Evolutionary conservation across 2,797 vertebrate species (phyloP).

Genomic region (Neosilurus mollespiculum): DNA sequence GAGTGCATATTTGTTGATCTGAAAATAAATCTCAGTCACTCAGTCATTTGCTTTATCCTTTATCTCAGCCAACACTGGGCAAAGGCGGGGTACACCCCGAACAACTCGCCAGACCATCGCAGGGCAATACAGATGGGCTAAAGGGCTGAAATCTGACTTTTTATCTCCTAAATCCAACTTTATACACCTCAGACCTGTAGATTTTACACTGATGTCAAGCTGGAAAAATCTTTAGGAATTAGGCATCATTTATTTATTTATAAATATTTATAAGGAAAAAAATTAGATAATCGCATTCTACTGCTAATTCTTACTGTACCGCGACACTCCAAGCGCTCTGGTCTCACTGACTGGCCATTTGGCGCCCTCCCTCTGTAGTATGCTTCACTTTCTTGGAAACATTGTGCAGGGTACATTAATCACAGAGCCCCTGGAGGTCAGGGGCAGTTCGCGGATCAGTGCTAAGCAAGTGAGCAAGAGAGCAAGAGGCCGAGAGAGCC

Average conservation of each 20-base stretch:
- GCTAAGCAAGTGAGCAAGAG: conserved; percentile 52
- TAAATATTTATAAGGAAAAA: background rate
- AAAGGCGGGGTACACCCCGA: too few species aligned
- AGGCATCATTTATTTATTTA: background rate
- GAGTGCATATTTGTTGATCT: background rate
- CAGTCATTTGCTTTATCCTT: too few species aligned
- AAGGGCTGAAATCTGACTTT: background rate
- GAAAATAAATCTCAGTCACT: too few species aligned
- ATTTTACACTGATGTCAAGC: too few species aligned
- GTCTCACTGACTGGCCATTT: conserved; percentile 41
- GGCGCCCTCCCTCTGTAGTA: conserved; percentile 40
- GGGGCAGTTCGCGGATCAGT: conserved; percentile 64
- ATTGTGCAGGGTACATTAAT: conserved; percentile 64
- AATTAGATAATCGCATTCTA: background rate
- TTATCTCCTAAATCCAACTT: background rate
- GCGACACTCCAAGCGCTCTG: conserved; percentile 32
- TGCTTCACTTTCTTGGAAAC: conserved; percentile 46
- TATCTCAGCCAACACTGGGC: too few species aligned
- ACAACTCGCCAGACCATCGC: too few species aligned
- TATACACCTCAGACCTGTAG: background rate
- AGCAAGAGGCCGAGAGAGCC: conserved; percentile 45
- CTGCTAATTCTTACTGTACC: background rate
- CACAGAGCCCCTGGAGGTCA: conserved; percentile 68
- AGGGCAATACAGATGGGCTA: too few species aligned
- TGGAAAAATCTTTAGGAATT: background rate